Conservation (phyloP, 2,797 vertebrate genomes). For the Alca torda region DNA sequence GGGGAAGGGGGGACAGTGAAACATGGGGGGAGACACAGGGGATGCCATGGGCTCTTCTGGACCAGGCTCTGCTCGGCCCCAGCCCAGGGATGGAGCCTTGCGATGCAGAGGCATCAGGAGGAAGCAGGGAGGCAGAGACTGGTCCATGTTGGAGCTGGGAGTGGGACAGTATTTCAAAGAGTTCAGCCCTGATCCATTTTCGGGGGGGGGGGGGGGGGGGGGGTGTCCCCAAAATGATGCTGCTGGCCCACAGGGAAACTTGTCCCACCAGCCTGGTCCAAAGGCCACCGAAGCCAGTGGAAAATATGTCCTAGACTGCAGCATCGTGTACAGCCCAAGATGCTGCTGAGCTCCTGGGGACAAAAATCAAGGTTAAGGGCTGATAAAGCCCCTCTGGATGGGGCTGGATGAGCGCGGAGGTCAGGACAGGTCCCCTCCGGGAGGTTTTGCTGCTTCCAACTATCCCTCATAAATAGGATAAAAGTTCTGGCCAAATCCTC, state of each 20-base stretch:
- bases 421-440: not conserved
- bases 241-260: not conserved
- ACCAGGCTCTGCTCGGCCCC: not conserved
- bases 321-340: rapidly evolving
- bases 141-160: rapidly evolving
- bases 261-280: not conserved
- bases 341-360: not conserved
- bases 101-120: rapidly evolving
- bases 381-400: not conserved
- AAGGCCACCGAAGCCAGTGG: not conserved
- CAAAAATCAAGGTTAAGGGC: not conserved
- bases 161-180: not conserved
- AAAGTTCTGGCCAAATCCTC: conserved; percentile 10
- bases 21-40: not conserved
- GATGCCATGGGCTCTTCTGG: not conserved
- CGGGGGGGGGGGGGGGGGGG: too few species aligned
- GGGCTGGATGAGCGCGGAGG: not conserved
- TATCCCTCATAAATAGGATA: not conserved
- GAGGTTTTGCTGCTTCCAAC: conserved; percentile 11
- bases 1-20: not conserved
- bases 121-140: not conserved
- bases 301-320: not conserved
- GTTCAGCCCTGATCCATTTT: not conserved
- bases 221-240: not conserved
- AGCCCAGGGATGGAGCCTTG: not conserved